phyloP scores from a whole-genome alignment of 2,797 vertebrate genomes.

The Phalanger gymnotis region DNA sequence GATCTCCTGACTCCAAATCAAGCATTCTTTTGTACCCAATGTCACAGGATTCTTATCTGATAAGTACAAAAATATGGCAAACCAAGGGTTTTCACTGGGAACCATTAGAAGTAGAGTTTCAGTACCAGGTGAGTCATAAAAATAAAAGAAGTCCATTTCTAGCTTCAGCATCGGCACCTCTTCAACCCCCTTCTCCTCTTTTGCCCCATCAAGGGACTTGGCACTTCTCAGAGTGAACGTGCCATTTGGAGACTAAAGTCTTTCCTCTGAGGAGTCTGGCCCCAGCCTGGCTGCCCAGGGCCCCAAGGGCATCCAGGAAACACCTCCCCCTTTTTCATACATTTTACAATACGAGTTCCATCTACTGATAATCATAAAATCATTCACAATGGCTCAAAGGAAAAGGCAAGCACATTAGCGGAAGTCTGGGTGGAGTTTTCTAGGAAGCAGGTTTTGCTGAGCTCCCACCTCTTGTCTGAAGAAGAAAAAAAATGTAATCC shows the following conservation, averaged over 20 bases:
- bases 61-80: background rate
- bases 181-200: background rate
- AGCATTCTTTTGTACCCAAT: background rate
- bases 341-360: background rate
- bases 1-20: background rate
- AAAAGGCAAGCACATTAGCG: conserved; percentile 23
- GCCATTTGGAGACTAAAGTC: conserved; percentile 55
- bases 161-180: background rate
- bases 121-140: background rate
- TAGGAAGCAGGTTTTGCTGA: conserved; percentile 55
- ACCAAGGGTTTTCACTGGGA: background rate
- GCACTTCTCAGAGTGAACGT: conserved; percentile 61
- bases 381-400: conserved; percentile 68
- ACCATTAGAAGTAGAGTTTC: background rate
- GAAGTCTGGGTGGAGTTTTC: conserved; percentile 70
- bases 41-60: background rate
- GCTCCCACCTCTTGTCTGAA: background rate
- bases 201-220: conserved; percentile 52
- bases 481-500: background rate
- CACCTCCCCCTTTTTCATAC: conserved; percentile 32
- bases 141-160: background rate
- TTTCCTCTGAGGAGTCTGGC: conserved; percentile 53
- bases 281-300: conserved; percentile 63
- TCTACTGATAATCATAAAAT: background rate
- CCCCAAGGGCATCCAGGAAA: conserved; percentile 57